Evolutionary conservation across 2,113 vertebrate species (phyloP).

Genomic region (Phaethornis superciliosus): DNA sequence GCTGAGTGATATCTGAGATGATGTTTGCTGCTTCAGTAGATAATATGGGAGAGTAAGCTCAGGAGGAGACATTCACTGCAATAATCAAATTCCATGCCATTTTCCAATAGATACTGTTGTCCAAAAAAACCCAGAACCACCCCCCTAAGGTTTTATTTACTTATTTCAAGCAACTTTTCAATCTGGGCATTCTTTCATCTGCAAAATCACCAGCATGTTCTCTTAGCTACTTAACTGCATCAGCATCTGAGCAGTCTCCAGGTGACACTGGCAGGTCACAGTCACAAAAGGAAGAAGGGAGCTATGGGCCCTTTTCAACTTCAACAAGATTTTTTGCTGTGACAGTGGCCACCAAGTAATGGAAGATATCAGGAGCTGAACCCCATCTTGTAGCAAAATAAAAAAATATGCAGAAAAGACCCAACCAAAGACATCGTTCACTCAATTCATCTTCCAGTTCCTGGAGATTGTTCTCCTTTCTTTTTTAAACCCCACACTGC

Average conservation of each 20-base stretch:
- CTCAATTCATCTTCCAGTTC: background rate
- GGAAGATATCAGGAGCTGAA: background rate
- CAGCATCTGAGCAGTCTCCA: background rate
- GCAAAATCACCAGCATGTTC: background rate
- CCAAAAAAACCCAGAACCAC: background rate
- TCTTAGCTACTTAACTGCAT: background rate
- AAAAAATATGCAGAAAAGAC: fast-evolving
- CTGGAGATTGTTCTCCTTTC: background rate
- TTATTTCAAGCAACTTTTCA: background rate
- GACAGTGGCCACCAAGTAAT: background rate
- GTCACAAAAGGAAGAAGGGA: background rate
- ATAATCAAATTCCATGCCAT: background rate
- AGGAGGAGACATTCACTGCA: background rate
- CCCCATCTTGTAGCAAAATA: fast-evolving
- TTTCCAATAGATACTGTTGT: background rate
- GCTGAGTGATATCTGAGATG: background rate
- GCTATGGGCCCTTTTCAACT: background rate
- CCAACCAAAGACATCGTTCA: background rate
- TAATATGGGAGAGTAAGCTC: background rate
- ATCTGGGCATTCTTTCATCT: background rate
- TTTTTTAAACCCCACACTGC: background rate
- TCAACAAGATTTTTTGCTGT: background rate
- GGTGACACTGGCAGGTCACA: fast-evolving
- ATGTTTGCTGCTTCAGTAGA: background rate
- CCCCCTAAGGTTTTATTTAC: fast-evolving